Percentiles rank a stretch among this genome's conserved stretches.
Conservation (phyloP, 2,797 vertebrate species). For the Xyrichtys novacula region DNA sequence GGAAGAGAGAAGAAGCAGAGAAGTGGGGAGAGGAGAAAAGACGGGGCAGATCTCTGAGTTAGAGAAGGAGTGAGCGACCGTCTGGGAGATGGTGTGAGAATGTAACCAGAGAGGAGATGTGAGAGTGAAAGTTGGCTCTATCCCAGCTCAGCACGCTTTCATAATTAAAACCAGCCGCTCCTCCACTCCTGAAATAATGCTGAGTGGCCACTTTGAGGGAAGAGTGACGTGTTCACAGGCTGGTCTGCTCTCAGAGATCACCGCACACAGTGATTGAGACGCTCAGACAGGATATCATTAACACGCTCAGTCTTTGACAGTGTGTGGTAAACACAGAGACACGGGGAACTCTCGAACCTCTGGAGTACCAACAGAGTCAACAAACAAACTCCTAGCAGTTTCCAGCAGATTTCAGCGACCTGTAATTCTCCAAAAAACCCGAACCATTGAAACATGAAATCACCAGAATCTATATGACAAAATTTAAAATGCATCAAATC, state of each 20-base stretch:
- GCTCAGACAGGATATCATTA: conserved; percentile 16
- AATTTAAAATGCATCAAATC: too few relatives aligned
- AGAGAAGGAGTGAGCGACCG: not conserved
- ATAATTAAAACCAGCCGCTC: conserved; percentile 67
- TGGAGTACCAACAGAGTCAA: not conserved
- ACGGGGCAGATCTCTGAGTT: too few relatives aligned
- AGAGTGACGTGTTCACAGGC: conserved; percentile 40
- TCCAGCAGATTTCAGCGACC: too few relatives aligned
- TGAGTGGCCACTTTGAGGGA: conserved; percentile 54
- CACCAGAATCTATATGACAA: too few relatives aligned
- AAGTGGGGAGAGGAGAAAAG: not conserved
- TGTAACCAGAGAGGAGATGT: conserved; percentile 28
- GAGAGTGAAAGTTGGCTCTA: conserved; percentile 51
- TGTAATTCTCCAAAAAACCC: too few relatives aligned
- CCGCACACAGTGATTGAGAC: conserved; percentile 36
- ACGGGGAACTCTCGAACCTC: not conserved
- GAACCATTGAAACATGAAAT: too few relatives aligned
- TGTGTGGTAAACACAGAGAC: conserved; percentile 17
- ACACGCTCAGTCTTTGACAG: not conserved
- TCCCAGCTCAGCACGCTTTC: conserved; percentile 57
- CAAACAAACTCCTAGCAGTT: too few relatives aligned
- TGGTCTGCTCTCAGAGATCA: conserved; percentile 55
- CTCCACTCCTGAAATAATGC: conserved; percentile 47
- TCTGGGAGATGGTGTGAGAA: conserved; percentile 25
- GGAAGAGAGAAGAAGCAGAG: not conserved